Evolutionary conservation across 2,113 vertebrate genomes (phyloP), one percentile per base, ranked within the genome.

Genomic region (Cyanoderma ruficeps): DNA sequence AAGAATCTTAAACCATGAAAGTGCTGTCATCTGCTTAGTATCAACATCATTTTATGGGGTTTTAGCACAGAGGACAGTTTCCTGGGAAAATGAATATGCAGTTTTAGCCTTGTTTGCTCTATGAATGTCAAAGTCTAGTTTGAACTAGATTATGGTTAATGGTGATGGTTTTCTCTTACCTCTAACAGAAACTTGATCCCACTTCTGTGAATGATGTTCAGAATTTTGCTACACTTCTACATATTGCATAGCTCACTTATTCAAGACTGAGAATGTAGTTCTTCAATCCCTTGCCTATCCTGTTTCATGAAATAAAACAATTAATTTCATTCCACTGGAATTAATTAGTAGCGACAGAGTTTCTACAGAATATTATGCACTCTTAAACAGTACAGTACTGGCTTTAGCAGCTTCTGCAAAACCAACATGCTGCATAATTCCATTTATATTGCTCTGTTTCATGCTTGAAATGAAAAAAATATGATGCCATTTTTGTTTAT

Each of bases 11-110:
- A 93, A 67, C 47, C 15, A 56, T 31, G 25, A 15, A 87, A 91
- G 25, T 64, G 21, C 61, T 75, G 23, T 72, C 77, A 68, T 87
- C 91, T 94, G 91, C 72, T 95, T 91, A 78, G 24, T 57, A 94
- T 95, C 86, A 92, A 84, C 91, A 84, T 10, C 17, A n/a, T 87
- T 93, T 90, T 89, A 81, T 82, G 53, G 42, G 47, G 23, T 37
- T 89, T 80, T 44, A 92, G 41, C 31, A 47, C 17, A 80, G 75
- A 42, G 14, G 50, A 67, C 56, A 64, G 15, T 75, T 89, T 91
- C 52, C 46, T 92, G 77, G 77, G 82, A 89, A 87, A 93, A 90
- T 49, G 17, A 63, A 60, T 70, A 63, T 20, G 21, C 20, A 44
- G 7, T 60, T 89, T 90, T 76, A 87, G 44, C 27, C 24, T 92